phyloP scores from a whole-genome alignment of 1,140 invertebrate genomes.

The Euwallacea fornicatus region DNA sequence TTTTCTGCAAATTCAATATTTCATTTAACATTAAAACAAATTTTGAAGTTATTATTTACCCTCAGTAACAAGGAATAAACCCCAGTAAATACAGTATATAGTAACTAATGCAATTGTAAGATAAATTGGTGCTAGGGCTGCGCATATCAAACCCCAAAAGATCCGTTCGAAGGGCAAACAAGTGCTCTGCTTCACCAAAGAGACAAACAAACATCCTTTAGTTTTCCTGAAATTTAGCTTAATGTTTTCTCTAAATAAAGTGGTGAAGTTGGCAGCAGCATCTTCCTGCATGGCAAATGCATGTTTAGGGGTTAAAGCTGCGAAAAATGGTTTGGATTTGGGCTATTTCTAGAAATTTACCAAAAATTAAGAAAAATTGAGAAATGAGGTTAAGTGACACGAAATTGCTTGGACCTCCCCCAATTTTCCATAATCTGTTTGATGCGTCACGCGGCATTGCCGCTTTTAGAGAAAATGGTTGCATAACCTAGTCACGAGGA shows the following conservation, averaged over 20 bases:
- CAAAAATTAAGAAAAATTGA: not conserved
- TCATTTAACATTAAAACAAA: not conserved
- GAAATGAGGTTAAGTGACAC: not conserved
- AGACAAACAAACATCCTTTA: slow-evolving; percentile 13
- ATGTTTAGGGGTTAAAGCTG: not conserved
- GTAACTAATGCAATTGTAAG: slow-evolving; percentile 5
- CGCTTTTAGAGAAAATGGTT: not conserved
- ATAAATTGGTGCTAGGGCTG: not conserved
- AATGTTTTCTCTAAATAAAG: not conserved
- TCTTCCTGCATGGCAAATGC: not conserved
- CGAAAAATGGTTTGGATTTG: not conserved
- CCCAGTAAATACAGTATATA: not conserved
- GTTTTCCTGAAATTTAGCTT: not conserved
- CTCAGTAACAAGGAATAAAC: slow-evolving; percentile 8
- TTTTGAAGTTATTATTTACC: slow-evolving; percentile 6
- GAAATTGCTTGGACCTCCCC: not conserved
- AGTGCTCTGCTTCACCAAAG: not conserved
- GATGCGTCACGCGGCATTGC: not conserved
- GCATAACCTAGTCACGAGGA: slow-evolving; percentile 2
- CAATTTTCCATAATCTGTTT: not conserved
- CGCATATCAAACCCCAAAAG: not conserved
- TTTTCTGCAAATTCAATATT: slow-evolving; percentile 53
- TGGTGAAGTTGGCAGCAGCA: too few species aligned
- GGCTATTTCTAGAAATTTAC: not conserved
- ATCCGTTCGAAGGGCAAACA: slow-evolving; percentile 5